Base-by-base conservation (phyloP, 2,888 invertebrate genomes). In the Anthoptus insignis region DNA sequence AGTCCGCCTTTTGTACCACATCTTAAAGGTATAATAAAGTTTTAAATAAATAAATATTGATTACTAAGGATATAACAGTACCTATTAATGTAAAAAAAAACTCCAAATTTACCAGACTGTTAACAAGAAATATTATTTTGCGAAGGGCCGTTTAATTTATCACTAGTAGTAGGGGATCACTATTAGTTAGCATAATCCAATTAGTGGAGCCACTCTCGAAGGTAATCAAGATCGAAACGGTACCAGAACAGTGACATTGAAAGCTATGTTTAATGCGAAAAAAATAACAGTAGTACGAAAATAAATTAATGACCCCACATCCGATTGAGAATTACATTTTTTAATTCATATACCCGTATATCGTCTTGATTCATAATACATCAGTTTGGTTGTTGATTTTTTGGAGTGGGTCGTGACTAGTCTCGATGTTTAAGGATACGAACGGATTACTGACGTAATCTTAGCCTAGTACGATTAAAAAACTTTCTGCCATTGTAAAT, bases 131-230 rank as follows among this genome's bases (percentile, higher is more conserved):
- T n/a, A n/a, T n/a, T n/a, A n/a, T n/a, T n/a, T n/a, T n/a, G 59
- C 58, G 58, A 58, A 56, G 65, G 59, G 9, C 64, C 65, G 49
- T 54, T 67, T 61, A 70, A 70, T 70, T 64, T 70, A 70, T 67
- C 58, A 68, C 60, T 57, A 57, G 61, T 49, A 65, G n/a, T n/a
- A n/a, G n/a, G n/a, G n/a, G n/a, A 61, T 65, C 59, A 58, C 64
- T 67, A 65, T 65, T 65, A 69, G 39, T 69, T 63, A 68, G 49
- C 37, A 50, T 64, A 39, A 64, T 64, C 64, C 64, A 64, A 64
- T 57, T 64, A 64, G 57, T 50, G 59, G 45, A 32, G 59, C 49
- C 54, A 67, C 45, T 54, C 54, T 63, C 50, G 59, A 59, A 59
- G 50, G 57, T 57, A 54, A 65, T 65, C 63, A 54, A 64, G 56